Conservation (phyloP, 2,888 invertebrate genomes). For the Sicus ferrugineus region DNA sequence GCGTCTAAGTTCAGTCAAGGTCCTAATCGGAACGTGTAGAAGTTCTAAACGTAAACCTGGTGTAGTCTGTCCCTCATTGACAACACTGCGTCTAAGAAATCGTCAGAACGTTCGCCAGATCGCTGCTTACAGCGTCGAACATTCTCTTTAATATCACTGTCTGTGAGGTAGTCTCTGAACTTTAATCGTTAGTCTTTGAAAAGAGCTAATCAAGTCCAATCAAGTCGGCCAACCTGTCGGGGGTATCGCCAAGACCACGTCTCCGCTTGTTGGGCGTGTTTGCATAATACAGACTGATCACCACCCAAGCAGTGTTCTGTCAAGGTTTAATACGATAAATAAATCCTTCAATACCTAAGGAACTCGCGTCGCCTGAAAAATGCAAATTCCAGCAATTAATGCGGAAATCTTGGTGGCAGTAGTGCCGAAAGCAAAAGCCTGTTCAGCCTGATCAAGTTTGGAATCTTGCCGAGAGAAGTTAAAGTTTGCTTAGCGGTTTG, state of each 20-base stretch:
- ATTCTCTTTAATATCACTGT: neutral
- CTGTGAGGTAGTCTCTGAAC: neutral
- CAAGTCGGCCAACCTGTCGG: neutral
- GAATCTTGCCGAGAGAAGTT: too few species aligned
- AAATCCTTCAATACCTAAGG: too few species aligned
- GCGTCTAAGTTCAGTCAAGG: neutral
- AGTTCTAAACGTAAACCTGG: too few species aligned
- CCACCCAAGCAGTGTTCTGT: neutral
- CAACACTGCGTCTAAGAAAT: neutral
- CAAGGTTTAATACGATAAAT: neutral
- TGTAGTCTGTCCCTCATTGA: neutral
- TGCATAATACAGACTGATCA: neutral
- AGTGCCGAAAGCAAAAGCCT: too few species aligned
- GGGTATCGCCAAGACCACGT: too few species aligned
- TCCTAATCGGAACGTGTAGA: conserved; percentile 8
- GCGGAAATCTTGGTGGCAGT: too few species aligned
- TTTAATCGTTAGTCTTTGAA: too few species aligned
- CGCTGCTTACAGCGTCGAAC: neutral
- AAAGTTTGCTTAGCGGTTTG: too few species aligned
- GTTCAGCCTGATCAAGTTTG: too few species aligned
- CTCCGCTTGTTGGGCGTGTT: neutral
- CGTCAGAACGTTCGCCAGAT: neutral
- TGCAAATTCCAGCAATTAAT: too few species aligned
- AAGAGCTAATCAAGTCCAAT: too few species aligned
- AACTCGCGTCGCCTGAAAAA: too few species aligned